Conservation (phyloP, 2,888 invertebrate genomes). For the Mythimna impura region DNA sequence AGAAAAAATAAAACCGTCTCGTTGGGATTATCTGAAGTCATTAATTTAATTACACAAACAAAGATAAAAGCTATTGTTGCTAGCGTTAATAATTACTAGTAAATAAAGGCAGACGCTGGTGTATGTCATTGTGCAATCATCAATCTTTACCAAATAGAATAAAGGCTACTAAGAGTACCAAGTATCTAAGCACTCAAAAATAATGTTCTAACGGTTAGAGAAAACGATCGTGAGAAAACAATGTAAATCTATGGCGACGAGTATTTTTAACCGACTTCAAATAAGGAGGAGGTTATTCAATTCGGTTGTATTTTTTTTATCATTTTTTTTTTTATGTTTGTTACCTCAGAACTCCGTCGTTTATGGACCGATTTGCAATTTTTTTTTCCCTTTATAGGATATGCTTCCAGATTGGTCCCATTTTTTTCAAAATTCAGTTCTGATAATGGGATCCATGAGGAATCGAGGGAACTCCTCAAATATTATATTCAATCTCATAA, state of each 20-base stretch:
- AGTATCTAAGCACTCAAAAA: not conserved
- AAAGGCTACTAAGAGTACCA: not conserved
- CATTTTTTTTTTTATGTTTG: too few relatives aligned
- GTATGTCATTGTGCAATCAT: constrained; percentile 4
- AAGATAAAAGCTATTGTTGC: constrained; percentile 29
- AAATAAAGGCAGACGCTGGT: constrained; percentile 15
- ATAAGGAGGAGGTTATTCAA: too few relatives aligned
- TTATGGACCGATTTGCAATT: too few relatives aligned
- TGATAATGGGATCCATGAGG: too few relatives aligned
- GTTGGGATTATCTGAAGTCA: constrained; percentile 29
- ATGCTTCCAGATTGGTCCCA: too few relatives aligned
- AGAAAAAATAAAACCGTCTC: not conserved
- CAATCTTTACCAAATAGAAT: constrained; percentile 1
- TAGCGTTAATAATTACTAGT: constrained; percentile 29
- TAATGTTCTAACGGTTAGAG: not conserved
- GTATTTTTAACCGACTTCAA: too few relatives aligned
- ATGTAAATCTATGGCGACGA: not conserved
- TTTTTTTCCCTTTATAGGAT: too few relatives aligned
- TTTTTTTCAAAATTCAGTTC: too few relatives aligned
- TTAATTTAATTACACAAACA: constrained; percentile 39
- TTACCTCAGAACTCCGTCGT: too few relatives aligned
- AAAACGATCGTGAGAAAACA: not conserved
- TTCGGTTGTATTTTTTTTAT: too few relatives aligned
- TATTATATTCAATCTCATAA: too few relatives aligned
- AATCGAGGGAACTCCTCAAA: too few relatives aligned